Conservation (phyloP, 2,888 invertebrate genomes). For the Heliconius charithonia region DNA sequence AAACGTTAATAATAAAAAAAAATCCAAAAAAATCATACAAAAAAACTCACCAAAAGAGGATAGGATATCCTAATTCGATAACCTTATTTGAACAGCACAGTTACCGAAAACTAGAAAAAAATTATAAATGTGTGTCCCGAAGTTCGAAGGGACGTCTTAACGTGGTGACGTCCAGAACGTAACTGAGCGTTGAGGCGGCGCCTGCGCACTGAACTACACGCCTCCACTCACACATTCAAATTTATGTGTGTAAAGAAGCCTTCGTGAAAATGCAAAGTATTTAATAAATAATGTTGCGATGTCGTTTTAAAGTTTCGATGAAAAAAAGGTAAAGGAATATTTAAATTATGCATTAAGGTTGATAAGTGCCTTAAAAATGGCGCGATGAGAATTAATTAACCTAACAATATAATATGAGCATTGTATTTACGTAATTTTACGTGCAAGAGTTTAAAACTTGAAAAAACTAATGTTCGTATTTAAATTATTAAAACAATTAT, state of each 20-base stretch:
- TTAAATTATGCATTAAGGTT: slow-evolving; percentile 8
- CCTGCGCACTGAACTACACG: slow-evolving; percentile 67
- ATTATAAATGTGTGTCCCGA: slow-evolving; percentile 16
- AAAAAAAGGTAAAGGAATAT: slow-evolving; percentile 14
- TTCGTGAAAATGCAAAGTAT: slow-evolving; percentile 75
- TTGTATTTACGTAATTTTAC: not conserved
- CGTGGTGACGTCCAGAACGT: slow-evolving; percentile 59
- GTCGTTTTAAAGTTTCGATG: slow-evolving; percentile 10
- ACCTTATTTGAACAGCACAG: slow-evolving; percentile 73
- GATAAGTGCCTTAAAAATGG: slow-evolving; percentile 12
- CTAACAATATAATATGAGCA: not conserved
- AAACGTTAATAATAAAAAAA: slow-evolving; percentile 50
- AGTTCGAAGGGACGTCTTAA: slow-evolving; percentile 56
- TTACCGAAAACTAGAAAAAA: slow-evolving; percentile 49
- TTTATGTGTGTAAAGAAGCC: slow-evolving; percentile 56
- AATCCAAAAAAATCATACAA: slow-evolving; percentile 54
- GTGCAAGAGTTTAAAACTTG: not conserved
- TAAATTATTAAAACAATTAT: not conserved
- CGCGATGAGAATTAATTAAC: not conserved
- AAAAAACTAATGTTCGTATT: too few relatives aligned
- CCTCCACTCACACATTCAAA: slow-evolving; percentile 64
- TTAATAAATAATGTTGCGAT: slow-evolving; percentile 60
- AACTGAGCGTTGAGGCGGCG: slow-evolving; percentile 73
- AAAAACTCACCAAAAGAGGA: slow-evolving; percentile 58
- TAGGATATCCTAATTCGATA: slow-evolving; percentile 77